These are phyloP conservation scores for Drosophila nigricruria DNA, from an alignment of 2,888 invertebrate species.

Conservation along the genomic window DNA sequence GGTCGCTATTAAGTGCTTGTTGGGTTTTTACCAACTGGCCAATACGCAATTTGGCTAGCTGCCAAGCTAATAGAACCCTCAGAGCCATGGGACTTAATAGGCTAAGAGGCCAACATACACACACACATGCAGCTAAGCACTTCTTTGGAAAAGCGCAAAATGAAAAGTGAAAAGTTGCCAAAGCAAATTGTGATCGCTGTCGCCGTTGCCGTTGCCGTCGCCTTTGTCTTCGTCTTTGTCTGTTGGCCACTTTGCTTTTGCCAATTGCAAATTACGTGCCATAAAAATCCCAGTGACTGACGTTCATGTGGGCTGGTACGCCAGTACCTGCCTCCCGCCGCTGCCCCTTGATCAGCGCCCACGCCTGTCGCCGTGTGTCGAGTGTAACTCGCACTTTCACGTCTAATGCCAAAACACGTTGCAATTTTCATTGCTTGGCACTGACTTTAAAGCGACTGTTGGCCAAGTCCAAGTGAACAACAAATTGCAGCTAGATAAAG, in stretches of 20 bases:
- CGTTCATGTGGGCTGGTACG: constrained; percentile 64
- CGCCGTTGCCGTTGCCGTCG: constrained; percentile 16
- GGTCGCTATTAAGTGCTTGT: constrained; percentile 56
- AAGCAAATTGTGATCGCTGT: constrained; percentile 40
- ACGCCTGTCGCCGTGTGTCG: constrained; percentile 35
- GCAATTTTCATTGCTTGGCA: constrained; percentile 81
- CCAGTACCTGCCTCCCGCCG: neutral
- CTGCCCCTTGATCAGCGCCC: constrained; percentile 29
- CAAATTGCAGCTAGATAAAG: constrained; percentile 49
- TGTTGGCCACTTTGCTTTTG: constrained; percentile 61
- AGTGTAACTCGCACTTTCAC: constrained; percentile 80
- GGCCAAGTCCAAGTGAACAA: constrained; percentile 79
- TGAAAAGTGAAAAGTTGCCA: constrained; percentile 84
- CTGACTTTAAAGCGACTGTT: constrained; percentile 77
- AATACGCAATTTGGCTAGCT: constrained; percentile 51
- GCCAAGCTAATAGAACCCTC: constrained; percentile 65
- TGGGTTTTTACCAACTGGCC: constrained; percentile 52
- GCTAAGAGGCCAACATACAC: constrained; percentile 71
- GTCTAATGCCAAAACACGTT: constrained; percentile 82
- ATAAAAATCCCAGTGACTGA: constrained; percentile 66
- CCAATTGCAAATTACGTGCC: constrained; percentile 81
- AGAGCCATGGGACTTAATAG: constrained; percentile 69
- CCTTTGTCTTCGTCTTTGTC: constrained; percentile 29
- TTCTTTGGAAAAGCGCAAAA: constrained; percentile 73
- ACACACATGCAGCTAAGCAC: neutral